A percentile compares a stretch with the other conserved stretches of the same genome.
Conservation (phyloP, 1,140 invertebrate species). For the Euborellia annulipes region DNA sequence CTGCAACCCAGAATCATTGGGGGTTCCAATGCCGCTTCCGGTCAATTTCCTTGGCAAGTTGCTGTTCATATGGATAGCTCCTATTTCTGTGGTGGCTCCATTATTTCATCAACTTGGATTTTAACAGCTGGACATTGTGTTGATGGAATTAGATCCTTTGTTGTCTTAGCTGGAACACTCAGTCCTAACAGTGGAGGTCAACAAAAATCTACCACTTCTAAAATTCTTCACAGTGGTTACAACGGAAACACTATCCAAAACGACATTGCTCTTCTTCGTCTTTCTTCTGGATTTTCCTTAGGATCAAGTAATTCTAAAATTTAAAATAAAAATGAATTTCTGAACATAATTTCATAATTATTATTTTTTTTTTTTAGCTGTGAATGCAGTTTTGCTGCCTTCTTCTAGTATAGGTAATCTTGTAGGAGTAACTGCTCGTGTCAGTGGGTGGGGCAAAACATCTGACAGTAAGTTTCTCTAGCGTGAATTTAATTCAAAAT, state of each 20-base stretch:
- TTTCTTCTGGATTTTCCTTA: too few relatives aligned
- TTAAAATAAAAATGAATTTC: too few relatives aligned
- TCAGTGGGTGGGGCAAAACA: constrained; percentile 10
- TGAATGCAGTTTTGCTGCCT: constrained; percentile 1
- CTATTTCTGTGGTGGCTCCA: constrained; percentile 16
- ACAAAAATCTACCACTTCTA: too few relatives aligned
- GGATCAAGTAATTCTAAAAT: too few relatives aligned
- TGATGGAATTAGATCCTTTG: too few relatives aligned
- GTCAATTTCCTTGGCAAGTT: constrained; percentile 11
- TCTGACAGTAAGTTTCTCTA: constrained; percentile 10
- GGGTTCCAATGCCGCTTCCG: constrained; percentile 1
- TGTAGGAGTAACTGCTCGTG: neutral
- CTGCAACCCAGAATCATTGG: constrained; percentile 8
- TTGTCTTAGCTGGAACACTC: too few relatives aligned
- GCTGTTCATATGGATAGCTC: constrained; percentile 4
- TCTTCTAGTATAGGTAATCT: neutral
- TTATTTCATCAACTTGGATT: constrained; percentile 16
- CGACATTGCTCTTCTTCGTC: constrained; percentile 15
- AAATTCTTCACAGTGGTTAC: constrained; percentile 11
- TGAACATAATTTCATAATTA: too few relatives aligned
- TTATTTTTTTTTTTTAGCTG: constrained; percentile 5
- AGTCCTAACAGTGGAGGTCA: too few relatives aligned
- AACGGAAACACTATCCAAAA: constrained; percentile 13
- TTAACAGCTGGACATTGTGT: constrained; percentile 19
- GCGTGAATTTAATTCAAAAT: too few relatives aligned